Evolutionary conservation across 2,113 vertebrate genomes (phyloP), one percentile per base, ranked within the genome.

Genomic region (Hyla sarda): DNA sequence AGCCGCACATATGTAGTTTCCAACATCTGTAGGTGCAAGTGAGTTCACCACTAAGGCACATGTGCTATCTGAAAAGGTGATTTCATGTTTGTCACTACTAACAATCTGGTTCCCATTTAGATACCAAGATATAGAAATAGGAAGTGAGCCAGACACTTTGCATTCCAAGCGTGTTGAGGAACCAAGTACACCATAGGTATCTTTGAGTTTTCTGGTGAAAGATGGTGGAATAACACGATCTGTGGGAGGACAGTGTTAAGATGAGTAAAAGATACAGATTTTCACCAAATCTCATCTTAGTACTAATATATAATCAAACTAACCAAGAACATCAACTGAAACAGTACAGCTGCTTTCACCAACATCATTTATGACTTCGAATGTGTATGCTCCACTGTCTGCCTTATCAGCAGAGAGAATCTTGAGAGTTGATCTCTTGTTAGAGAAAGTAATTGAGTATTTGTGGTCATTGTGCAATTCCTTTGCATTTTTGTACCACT

Each of bases 291-390:
- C 28, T 62, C 5, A 80, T 6, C 30, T 37, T 78, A 85, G 28
- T 71, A 82, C 87, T 87, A 88, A 37, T 73, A 73, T 85, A 19
- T 67, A 54, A 79, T 5, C 48, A 2, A 72, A 91, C 98, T 93
- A 90, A 99, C 98, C 98, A 87, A 98, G 95, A 86, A 99, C 94
- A 11, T 96, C 96, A 89, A 99, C 94, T 10, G 96, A 98, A 75
- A 95, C 95, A 37, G 95, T 96, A 88, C 97, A 99, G 88, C 94
- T 96, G 92, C 97, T 98, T 90, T 98, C 98, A 17, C 98, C 98
- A 82, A 98, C 97, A 89, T 96, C 97, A 88, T 99, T 99, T 11
- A 95, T 94, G 81, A 99, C 97, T 88, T 99, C 98, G 91, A 98
- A 94, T 84, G 93, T 96, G 83, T 98, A 99, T 83, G 98, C 95